These are phyloP conservation scores for Chrysolina oricalcia DNA, from an alignment of 2,888 invertebrate species.

Conservation along the genomic window DNA sequence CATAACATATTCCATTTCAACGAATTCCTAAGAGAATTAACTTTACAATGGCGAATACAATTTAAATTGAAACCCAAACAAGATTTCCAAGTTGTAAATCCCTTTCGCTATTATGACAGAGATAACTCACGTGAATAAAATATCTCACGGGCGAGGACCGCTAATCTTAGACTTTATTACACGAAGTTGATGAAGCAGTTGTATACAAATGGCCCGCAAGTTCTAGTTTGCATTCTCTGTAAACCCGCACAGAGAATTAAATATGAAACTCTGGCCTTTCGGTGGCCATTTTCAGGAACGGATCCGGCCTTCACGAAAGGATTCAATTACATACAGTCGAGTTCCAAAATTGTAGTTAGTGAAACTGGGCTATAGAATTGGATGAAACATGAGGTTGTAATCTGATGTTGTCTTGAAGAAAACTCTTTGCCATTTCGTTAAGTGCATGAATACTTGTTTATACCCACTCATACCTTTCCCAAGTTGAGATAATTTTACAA, in stretches of 20 bases:
- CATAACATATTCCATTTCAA: background rate
- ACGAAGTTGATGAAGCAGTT: conserved; percentile 7
- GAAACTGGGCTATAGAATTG: no score
- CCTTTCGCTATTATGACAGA: conserved; percentile 1
- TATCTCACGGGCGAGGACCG: conserved; percentile 1
- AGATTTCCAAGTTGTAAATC: conserved; percentile 13
- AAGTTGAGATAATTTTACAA: no score
- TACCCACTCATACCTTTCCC: no score
- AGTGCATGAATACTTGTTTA: no score
- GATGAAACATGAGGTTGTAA: no score
- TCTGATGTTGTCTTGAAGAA: no score
- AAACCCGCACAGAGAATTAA: conserved; percentile 10
- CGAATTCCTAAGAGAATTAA: background rate
- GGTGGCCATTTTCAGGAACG: background rate
- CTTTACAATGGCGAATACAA: background rate
- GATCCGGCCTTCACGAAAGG: background rate
- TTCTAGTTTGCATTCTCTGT: conserved; percentile 9
- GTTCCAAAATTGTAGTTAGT: no score
- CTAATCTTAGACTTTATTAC: conserved; percentile 15
- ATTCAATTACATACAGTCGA: background rate
- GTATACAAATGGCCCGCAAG: conserved; percentile 3
- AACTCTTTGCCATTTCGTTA: no score
- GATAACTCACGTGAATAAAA: conserved; percentile 12
- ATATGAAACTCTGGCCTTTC: background rate
- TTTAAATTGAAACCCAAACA: conserved; percentile 1